A percentile compares a stretch with the other conserved stretches of the same genome.
Evolutionary conservation across 2,888 invertebrate species (phyloP).

Genomic region (Acheta domesticus): DNA sequence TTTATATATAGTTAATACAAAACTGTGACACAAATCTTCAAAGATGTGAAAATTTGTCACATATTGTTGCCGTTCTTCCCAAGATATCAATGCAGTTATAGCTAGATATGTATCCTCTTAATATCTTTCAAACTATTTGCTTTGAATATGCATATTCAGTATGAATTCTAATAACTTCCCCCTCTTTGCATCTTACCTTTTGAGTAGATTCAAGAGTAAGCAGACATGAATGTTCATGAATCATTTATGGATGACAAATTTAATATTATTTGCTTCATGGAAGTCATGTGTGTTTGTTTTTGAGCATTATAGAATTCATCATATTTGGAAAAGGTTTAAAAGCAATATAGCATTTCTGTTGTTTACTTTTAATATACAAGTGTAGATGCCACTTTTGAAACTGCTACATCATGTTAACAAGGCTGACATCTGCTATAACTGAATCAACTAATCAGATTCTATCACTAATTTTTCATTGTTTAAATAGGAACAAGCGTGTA

Average conservation of each 20-base stretch:
- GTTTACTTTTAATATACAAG: not conserved
- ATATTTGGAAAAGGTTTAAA: not conserved
- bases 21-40: no score
- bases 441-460: no score
- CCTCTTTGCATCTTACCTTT: not conserved
- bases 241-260: not conserved
- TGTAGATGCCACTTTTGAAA: not conserved
- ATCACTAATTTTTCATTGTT: not conserved
- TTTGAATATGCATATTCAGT: not conserved
- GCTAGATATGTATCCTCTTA: not conserved
- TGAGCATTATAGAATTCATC: not conserved
- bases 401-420: slow-evolving; percentile 1
- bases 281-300: not conserved
- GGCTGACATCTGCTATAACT: not conserved
- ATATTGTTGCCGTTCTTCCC: no score
- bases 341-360: not conserved
- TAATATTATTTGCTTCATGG: not conserved
- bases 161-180: not conserved
- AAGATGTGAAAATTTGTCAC: no score
- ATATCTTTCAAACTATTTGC: slow-evolving; percentile 5
- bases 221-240: not conserved
- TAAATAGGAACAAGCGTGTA: not conserved
- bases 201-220: slow-evolving; percentile 1
- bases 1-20: no score
- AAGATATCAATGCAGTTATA: no score